These are phyloP conservation scores for Xiphydria camelus DNA, from an alignment of 2,888 invertebrate genomes.

Conservation along the genomic window DNA sequence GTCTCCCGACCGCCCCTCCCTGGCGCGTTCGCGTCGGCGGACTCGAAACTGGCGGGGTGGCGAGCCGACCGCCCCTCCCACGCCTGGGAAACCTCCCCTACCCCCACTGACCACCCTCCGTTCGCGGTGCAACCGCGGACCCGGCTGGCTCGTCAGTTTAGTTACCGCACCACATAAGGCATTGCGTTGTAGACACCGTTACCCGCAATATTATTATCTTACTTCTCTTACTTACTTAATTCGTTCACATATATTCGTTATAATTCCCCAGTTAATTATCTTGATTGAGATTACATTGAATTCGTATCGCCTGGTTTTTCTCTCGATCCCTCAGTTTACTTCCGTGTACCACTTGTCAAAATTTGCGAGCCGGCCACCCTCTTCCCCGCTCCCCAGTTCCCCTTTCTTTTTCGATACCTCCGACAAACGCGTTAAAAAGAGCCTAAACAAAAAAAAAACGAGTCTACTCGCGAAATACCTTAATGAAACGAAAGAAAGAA, in stretches of 20 bases:
- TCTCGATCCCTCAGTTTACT: no score
- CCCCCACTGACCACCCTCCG: background rate
- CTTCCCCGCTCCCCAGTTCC: no score
- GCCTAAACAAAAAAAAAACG: no score
- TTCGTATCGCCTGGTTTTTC: slow-evolving; percentile 1
- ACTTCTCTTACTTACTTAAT: slow-evolving; percentile 32
- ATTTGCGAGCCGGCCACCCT: no score
- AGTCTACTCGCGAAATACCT: background rate
- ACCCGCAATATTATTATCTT: slow-evolving; percentile 55
- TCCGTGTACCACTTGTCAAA: no score
- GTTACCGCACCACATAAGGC: slow-evolving; percentile 58
- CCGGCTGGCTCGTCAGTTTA: slow-evolving; percentile 51
- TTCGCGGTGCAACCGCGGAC: slow-evolving; percentile 24
- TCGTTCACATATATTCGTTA: slow-evolving; percentile 26
- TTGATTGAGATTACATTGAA: slow-evolving; percentile 1
- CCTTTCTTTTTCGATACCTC: no score
- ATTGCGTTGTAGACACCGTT: slow-evolving; percentile 58
- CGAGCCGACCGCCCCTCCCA: no score
- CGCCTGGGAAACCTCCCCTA: background rate
- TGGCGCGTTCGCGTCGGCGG: no score
- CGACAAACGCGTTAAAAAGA: no score
- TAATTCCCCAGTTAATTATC: slow-evolving; percentile 3
- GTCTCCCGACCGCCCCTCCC: no score
- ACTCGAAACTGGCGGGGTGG: no score
- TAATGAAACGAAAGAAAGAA: no score